Base-by-base conservation (phyloP, 23 tunicate genomes). In the Corella eumyota region DNA sequence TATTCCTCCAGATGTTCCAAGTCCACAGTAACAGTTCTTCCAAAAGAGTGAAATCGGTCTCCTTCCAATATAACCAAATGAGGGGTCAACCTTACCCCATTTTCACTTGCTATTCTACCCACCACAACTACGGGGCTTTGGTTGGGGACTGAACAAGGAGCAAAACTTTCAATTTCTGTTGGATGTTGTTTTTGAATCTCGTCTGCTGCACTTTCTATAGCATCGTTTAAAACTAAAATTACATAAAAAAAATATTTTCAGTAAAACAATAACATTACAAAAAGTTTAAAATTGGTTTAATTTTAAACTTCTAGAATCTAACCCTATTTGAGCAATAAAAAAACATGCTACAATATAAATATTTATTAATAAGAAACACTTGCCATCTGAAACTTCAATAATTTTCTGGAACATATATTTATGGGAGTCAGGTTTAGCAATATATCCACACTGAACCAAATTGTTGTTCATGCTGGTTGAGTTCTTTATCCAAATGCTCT, bases 391-490 rank as follows among this genome's bases (percentile, higher is more conserved):
- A 7, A 68, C 31, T 27, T 84, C 83, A 0, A 60, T 32, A 9
- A 64, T 13, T 57, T 74, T 75, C 61, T 84, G 94, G 69, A 84
- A 84, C 94, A 84, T 84, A 61, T 84, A 84, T 46, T 75, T 75
- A 40, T 60, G 60, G 36, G 51, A 35, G 31, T 58, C 32, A 27
- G 59, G 54, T n/a, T n/a, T n/a, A n/a, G n/a, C n/a, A n/a, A n/a
- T 15, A 9, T 40, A 9, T 27, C 22, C 6, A 6, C 57, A 5
- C 57, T 27, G 27, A 9, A n/a, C 23, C 57, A 25, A 51, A 15
- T 11, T 22, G 17, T 38, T 36, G 4, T 28, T 58, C 7, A 58
- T 36, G n/a, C 36, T 34, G 36, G 7, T 6, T 1, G 19, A 6
- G 3, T 32, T 25, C 2, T 38, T 38, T 22, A 7, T 5, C 74